Evolutionary conservation across 2,113 vertebrate species (phyloP).

Genomic region (Nycticorax nycticorax): DNA sequence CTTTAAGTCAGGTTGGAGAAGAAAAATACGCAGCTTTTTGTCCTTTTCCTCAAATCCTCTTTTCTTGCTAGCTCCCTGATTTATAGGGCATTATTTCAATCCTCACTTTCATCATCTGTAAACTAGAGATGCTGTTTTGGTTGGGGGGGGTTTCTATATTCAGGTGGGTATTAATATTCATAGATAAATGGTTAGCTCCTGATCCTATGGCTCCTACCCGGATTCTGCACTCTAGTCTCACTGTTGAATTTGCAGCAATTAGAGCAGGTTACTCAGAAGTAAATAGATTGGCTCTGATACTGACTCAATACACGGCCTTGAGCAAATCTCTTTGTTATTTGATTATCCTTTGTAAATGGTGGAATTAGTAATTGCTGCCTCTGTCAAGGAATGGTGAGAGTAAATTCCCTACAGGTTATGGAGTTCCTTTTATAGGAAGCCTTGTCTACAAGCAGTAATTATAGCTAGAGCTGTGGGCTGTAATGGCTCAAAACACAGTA

Average conservation of each 20-base stretch:
- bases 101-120: neutral
- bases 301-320: neutral
- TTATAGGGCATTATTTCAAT: slow-evolving; percentile 37
- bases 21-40: neutral
- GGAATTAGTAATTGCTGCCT: slow-evolving; percentile 44
- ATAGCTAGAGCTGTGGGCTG: slow-evolving; percentile 1
- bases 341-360: slow-evolving; percentile 42
- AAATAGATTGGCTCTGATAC: neutral
- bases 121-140: neutral
- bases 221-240: neutral
- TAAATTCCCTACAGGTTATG: slow-evolving; percentile 30
- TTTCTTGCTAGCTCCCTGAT: neutral
- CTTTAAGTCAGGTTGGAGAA: neutral
- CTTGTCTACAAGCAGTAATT: slow-evolving; percentile 33
- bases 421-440: slow-evolving; percentile 10
- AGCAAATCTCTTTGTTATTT: slow-evolving; percentile 27
- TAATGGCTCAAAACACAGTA: neutral
- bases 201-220: neutral
- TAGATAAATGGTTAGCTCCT: neutral
- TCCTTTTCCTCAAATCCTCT: slow-evolving; percentile 29
- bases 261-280: neutral
- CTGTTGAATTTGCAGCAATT: neutral
- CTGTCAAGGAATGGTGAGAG: slow-evolving; percentile 11
- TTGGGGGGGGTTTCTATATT: neutral
- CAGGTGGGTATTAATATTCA: neutral